phyloP scores from a whole-genome alignment of 2,113 vertebrate species.

The Aptenodytes patagonicus region DNA sequence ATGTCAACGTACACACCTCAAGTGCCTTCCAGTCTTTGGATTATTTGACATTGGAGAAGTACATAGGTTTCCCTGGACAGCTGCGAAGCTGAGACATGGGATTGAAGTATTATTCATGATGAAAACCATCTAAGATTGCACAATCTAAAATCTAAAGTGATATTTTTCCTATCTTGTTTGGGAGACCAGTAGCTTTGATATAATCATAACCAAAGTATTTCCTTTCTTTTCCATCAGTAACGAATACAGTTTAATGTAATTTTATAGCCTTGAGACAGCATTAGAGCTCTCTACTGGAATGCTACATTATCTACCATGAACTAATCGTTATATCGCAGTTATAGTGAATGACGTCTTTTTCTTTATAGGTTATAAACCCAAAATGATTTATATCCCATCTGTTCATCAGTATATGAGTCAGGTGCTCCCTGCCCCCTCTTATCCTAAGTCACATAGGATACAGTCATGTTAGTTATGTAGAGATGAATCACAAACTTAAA shows the following conservation, averaged over 20 bases:
- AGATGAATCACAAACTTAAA: conserved; percentile 19
- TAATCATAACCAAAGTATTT: not conserved
- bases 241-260: not conserved
- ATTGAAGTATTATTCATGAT: not conserved
- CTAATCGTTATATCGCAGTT: not conserved
- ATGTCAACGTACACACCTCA: not conserved
- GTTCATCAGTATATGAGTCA: not conserved
- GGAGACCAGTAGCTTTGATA: not conserved
- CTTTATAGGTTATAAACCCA: not conserved
- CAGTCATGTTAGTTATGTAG: not conserved
- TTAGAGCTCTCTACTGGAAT: not conserved
- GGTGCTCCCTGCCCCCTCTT: fast-evolving
- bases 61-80: not conserved
- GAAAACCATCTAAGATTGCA: not conserved
- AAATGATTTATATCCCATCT: not conserved
- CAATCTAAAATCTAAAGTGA: not conserved
- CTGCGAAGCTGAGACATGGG: not conserved
- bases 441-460: not conserved
- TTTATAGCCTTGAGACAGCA: not conserved
- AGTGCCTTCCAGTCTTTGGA: no score
- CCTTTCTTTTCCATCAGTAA: not conserved
- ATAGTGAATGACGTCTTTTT: not conserved
- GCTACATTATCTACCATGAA: not conserved
- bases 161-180: not conserved
- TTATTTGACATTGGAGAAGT: not conserved